Base-by-base conservation (phyloP, 2,888 invertebrate genomes). In the Caenorhabditis angaria region DNA sequence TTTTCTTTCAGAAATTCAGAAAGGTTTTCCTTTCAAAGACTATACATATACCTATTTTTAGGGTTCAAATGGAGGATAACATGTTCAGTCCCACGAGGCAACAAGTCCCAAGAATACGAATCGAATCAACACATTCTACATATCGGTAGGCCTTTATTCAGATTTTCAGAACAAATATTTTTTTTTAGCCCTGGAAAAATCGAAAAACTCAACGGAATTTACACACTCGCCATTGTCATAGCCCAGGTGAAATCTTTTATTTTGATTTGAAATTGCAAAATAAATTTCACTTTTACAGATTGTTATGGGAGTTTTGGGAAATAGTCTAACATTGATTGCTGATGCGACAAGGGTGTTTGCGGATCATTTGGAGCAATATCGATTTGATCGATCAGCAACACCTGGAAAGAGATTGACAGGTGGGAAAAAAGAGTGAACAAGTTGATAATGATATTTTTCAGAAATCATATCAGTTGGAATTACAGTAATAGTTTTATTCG, bases 21-120 rank as follows among this genome's bases (percentile, higher is more conserved):
- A 41, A 41, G n/a, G n/a, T n/a, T n/a, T n/a, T n/a, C n/a, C n/a
- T n/a, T n/a, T n/a, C n/a, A n/a, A n/a, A n/a, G n/a, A n/a, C n/a
- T n/a, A n/a, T n/a, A n/a, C n/a, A n/a, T n/a, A n/a, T n/a, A n/a
- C n/a, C n/a, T 41, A 18, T 41, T 41, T 54, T 24, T 54, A 56
- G 77, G 65, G 66, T 77, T 50, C 57, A 67, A 41, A 74, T 77
- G 73, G 77, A 77, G 59, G 74, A 77, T n/a, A 77, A 77, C 61
- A 74, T 77, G 63, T 77, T 77, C 54, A 64, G 68, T 60, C 41
- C 41, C 3, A 41, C 71, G 32, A 51, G 65, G 54, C 60, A 69
- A 53, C 64, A 69, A 53, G 61, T 69, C 56, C 65, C 64, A 53
- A 63, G 67, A 57, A 61, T 67, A 47, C 67, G 63, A 25, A 61